Evolutionary conservation across 1,140 invertebrate species (phyloP), one percentile per base, ranked within the genome.

Genomic region (Helicoverpa armigera): DNA sequence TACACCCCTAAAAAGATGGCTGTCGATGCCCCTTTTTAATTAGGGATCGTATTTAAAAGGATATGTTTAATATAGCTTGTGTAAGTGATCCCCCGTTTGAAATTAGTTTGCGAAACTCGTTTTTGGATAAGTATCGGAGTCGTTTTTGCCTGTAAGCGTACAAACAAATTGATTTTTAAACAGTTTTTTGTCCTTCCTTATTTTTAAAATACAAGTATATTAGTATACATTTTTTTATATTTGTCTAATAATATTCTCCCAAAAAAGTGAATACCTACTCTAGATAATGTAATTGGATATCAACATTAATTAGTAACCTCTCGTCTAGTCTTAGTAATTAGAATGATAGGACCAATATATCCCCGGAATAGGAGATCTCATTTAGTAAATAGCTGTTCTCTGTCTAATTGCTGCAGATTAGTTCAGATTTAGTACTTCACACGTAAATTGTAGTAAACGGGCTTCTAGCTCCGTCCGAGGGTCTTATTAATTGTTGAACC

Each of bases 31-130:
- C 58, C 70, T 74, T 79, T 82, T 82, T 79, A 74, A 79, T 79
- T 79, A 82, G 51, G 51, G n/a, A 69, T 74, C 69, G 75, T 73
- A 70, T 58, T 35, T 79, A 70, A 69, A 67, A 70, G 53, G 63
- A 63, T 54, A 79, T 79, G 51, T 69, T 70, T 70, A 48, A 58
- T 70, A 56, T 79, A 58, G 50, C 61, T 23, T 50, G 2, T 50
- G 63, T 50, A 50, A 67, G 43, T 48, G 63, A 67, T 67, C 63
- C 63, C 54, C 63, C 48, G 63, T 67, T 18, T 18, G 63, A 50
- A 67, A 67, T 67, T 67, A 67, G 63, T 67, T 67, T 50, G n/a
- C n/a, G 35, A 67, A 67, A 50, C 13, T 67, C 16, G 63, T 67
- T 67, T 65, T 67, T 50, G 9, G 63, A 67, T 18, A 18, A 16